Percentiles rank a stretch among this genome's conserved stretches.
phyloP scores from a whole-genome alignment of 1,140 invertebrate genomes.

The Danaus melanippus region DNA sequence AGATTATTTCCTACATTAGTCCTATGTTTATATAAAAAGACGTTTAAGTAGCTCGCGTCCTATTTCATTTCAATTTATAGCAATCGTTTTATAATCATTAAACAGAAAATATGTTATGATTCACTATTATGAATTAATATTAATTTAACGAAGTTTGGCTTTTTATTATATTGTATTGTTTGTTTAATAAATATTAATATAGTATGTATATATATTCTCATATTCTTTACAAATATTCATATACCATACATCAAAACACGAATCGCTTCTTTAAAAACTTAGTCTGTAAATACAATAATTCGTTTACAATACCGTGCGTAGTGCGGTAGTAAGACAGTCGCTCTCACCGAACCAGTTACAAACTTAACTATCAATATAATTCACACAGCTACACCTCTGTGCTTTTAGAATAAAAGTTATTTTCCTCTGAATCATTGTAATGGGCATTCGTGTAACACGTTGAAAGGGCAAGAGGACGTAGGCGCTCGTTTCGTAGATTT shows the following conservation, averaged over 20 bases:
- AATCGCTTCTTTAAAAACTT: too few relatives aligned
- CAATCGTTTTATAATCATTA: too few relatives aligned
- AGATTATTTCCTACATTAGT: slow-evolving; percentile 13
- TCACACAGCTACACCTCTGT: neutral
- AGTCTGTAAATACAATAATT: neutral
- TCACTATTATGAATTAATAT: too few relatives aligned
- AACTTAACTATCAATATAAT: slow-evolving; percentile 9
- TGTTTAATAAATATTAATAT: too few relatives aligned
- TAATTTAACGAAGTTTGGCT: too few relatives aligned
- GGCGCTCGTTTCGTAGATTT: slow-evolving; percentile 18
- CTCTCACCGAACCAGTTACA: slow-evolving; percentile 25
- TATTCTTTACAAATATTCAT: too few relatives aligned
- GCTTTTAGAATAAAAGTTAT: neutral
- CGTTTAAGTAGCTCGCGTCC: too few relatives aligned
- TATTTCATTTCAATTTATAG: too few relatives aligned
- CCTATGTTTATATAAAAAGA: neutral
- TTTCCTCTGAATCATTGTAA: neutral
- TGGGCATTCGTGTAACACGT: slow-evolving; percentile 10
- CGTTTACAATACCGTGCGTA: slow-evolving; percentile 18
- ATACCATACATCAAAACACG: too few relatives aligned
- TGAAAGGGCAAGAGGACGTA: slow-evolving; percentile 22
- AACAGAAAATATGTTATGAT: too few relatives aligned
- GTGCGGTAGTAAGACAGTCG: slow-evolving; percentile 20
- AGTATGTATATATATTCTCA: too few relatives aligned
- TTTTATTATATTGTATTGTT: too few relatives aligned